phyloP scores from a whole-genome alignment of 1,140 invertebrate species.

The Polypedilum vanderplanki region DNA sequence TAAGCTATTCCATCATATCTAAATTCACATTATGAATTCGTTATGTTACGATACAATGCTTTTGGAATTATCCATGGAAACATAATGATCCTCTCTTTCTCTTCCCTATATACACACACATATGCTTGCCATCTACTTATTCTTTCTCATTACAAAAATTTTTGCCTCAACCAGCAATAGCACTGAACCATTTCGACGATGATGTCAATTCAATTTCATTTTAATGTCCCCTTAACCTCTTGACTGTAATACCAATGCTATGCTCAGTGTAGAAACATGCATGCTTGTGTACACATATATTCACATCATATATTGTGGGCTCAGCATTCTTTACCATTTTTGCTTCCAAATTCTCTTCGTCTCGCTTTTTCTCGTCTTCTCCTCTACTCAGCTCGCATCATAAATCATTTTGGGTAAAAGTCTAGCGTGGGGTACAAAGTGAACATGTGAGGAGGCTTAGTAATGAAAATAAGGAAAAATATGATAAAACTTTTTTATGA shows the following conservation, averaged over 20 bases:
- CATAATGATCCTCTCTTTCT: neutral
- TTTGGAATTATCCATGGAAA: neutral
- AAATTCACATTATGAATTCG: neutral
- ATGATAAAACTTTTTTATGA: too few relatives aligned
- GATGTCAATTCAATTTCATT: conserved; percentile 9
- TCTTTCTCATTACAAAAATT: neutral
- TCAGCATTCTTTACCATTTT: neutral
- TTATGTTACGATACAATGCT: neutral
- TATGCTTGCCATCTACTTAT: too few relatives aligned
- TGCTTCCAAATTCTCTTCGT: neutral
- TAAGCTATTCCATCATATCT: too few relatives aligned
- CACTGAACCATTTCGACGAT: neutral
- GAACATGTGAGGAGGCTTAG: neutral
- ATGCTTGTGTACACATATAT: too few relatives aligned
- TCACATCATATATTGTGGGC: too few relatives aligned
- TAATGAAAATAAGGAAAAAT: too few relatives aligned
- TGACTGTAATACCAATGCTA: too few relatives aligned
- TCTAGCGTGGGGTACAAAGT: neutral
- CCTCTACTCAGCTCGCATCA: neutral
- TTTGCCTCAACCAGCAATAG: neutral
- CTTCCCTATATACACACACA: too few relatives aligned
- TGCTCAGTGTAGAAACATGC: too few relatives aligned
- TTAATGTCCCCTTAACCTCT: neutral
- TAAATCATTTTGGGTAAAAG: neutral
- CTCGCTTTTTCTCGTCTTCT: neutral